Base-by-base conservation (phyloP, 1,140 invertebrate species). In the Cyphomyrmex costatus region DNA sequence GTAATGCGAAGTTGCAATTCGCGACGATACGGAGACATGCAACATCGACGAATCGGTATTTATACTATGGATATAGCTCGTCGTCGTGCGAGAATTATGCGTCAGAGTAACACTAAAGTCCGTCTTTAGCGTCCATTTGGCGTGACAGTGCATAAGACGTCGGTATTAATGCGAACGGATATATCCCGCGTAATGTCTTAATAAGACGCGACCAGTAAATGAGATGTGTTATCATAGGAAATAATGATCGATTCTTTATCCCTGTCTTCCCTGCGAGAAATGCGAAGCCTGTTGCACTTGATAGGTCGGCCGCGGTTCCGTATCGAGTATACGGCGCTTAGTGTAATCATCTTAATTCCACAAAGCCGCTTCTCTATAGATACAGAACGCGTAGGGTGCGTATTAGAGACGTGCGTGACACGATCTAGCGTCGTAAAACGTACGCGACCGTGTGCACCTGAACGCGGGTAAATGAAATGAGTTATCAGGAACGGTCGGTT, bases 381-480 rank as follows among this genome's bases (percentile, higher is more conserved):
- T 60, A 65, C 33, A 3, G 24, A n/a, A 51, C n/a, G 30, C 19
- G 46, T 16, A 49, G 19, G 46, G 24, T 16, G 49, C 33, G 33
- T 46, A 82, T 71, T 73, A 73, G 60, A 82, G 24, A 73, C 16
- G 68, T 63, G 68, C 68, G 79, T 74, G 68, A 83, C 53, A 74
- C n/a, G 63, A 60, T 74, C 53, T 24, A 10, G 68, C 51, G n/a
- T 82, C 33, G 24, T 30, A 51, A 70, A 36, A 19, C 46, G 63
- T 27, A 68, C 30, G 46, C 49, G 49, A 71, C 71, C 51, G 33
- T 33, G 63, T 21, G 30, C 27, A 33, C 19, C n/a, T 36, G 36
- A 74, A 42, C 27, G 16, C 58, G 10, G 60, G 66, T 73, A 74
- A 83, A 83, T 30, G 79, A 73, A 73, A 73, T 60, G 53, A 83